Evolutionary conservation across 2,797 vertebrate species (phyloP), one percentile per base, ranked within the genome.

Genomic region (Podarcis lilfordi): DNA sequence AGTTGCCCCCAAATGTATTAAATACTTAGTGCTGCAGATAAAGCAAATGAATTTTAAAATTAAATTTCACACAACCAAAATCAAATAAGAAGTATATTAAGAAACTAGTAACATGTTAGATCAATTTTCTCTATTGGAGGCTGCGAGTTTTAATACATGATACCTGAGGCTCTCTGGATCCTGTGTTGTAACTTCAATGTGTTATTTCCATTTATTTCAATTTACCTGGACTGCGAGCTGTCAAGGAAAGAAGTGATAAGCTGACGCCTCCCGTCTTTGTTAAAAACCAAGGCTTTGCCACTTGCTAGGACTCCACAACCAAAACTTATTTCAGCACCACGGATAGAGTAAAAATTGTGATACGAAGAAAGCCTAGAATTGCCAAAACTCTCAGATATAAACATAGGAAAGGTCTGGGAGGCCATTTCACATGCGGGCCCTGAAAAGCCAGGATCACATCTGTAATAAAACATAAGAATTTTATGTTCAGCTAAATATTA

Each of bases 241-340:
- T 99, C 99, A 45, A 99, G 96, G 29, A 98, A 98, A 35, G 98
- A 96, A 0, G 98, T 99, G 94, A 99, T 96, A 32, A 99, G 96
- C 94, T 99, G 98, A 89, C 99, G 97, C 50, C 98, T 96, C 40
- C 98, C 99, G 35, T 99, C 99, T 92, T 98, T 98, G 97, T 99
- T 99, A 96, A 99, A 99, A 93, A 99, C 98, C 93, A 99, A 95
- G 29, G 99, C 98, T 94, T 99, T 99, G n/a, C 99, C 98, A 0
- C 98, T 99, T 92, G 99, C 98, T 91, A 99, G 97, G 71, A 99
- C 99, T 0, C 99, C 99, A 0, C 99, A 99, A 85, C 98, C 98
- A 0, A 99, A 99, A 96, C 98, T 99, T 96, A 99, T 98, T 97
- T 99, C 98, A 11, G 98, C 99, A 35, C 99, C 99, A 0, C 98